phyloP scores from a whole-genome alignment of 2,797 vertebrate genomes.

The Anas bahamensis region DNA sequence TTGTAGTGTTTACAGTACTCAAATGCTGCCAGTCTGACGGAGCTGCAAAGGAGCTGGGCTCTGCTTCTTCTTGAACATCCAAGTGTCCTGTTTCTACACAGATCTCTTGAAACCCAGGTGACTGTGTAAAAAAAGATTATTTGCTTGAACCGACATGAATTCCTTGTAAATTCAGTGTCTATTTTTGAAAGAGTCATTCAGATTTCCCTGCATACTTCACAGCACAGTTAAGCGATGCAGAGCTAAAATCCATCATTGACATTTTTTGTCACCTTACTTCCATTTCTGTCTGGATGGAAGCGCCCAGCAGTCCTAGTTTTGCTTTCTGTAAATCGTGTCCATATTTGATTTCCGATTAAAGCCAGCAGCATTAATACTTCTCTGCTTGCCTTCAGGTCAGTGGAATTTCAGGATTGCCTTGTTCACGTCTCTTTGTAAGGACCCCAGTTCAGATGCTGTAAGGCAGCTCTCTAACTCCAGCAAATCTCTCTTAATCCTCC shows the following conservation, averaged over 20 bases:
- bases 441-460: neutral
- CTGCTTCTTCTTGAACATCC: neutral
- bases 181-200: neutral
- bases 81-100: neutral
- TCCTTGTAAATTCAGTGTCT: neutral
- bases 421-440: neutral
- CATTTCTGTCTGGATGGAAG: neutral
- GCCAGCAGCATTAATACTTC: neutral
- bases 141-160: neutral
- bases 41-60: neutral
- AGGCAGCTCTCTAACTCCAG: neutral
- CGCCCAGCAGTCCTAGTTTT: neutral
- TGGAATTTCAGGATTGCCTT: neutral
- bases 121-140: neutral
- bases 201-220: neutral
- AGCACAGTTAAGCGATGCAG: neutral
- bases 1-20: neutral
- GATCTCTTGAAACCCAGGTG: neutral
- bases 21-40: neutral
- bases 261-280: neutral
- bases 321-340: neutral
- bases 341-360: neutral
- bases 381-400: neutral
- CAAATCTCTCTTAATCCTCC: neutral
- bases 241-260: neutral